Percentiles rank a stretch among this genome's conserved stretches.
Conservation (phyloP, 2,113 vertebrate genomes). For the Tapirus terrestris region DNA sequence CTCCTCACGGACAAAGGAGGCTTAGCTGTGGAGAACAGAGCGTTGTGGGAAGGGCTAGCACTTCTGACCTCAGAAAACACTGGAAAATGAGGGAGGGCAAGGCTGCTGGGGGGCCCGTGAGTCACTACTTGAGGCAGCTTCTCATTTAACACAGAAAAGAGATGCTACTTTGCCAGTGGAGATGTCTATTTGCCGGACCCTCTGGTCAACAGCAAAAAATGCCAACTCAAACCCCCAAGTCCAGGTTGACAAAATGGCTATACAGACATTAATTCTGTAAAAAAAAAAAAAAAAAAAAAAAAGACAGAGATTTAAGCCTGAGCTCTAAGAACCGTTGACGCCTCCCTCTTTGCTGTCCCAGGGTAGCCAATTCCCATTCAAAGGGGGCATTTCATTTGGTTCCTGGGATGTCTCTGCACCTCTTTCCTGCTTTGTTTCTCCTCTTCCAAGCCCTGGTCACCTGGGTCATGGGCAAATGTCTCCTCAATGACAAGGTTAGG, state of each 20-base stretch:
- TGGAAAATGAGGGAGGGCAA: neutral
- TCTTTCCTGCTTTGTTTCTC: neutral
- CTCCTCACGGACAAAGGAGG: neutral
- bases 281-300: no score
- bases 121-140: neutral
- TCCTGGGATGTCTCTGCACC: neutral
- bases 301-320: neutral
- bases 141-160: neutral
- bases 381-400: neutral
- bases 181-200: neutral
- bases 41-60: neutral
- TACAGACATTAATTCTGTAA: neutral
- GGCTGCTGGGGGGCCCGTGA: neutral
- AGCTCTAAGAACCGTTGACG: neutral
- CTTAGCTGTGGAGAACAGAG: neutral
- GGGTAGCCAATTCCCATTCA: neutral
- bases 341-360: neutral
- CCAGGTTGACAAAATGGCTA: neutral
- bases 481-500: neutral
- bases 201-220: neutral
- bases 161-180: neutral
- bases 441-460: neutral
- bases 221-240: neutral
- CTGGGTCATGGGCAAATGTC: neutral
- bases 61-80: constrained; percentile 11